A percentile compares a stretch with the other conserved stretches of the same genome.
Evolutionary conservation across 2,797 vertebrate genomes (phyloP).

Genomic region (Gadopsis bispinosus): DNA sequence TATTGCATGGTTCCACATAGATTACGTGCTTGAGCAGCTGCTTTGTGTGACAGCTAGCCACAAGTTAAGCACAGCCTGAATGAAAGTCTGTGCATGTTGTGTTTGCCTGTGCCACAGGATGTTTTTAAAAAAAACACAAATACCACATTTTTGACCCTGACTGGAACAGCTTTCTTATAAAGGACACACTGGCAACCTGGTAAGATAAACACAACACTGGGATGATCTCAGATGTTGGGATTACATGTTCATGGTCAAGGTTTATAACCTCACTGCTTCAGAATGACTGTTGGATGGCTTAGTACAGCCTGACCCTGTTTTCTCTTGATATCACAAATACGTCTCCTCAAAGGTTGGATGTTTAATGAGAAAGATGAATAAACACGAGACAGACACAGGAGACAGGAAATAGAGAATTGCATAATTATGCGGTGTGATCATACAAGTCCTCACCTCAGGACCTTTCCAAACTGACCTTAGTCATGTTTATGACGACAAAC

Average conservation of each 20-base stretch:
- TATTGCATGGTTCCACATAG: conserved; percentile 25
- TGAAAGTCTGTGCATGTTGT: conserved; percentile 20
- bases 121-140: conserved; percentile 18
- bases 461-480: background rate
- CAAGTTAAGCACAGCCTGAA: conserved; percentile 25
- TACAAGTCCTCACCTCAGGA: background rate
- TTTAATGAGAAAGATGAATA: background rate
- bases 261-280: conserved; percentile 21
- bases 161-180: background rate
- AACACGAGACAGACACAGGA: background rate
- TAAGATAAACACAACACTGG: conserved; percentile 13
- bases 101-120: conserved; percentile 23
- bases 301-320: background rate
- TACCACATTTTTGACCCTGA: conserved; percentile 28
- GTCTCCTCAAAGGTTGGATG: background rate
- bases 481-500: background rate
- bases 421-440: background rate
- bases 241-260: conserved; percentile 39
- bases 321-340: background rate
- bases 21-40: conserved; percentile 26
- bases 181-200: conserved; percentile 17
- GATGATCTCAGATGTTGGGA: conserved; percentile 23
- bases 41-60: conserved; percentile 14
- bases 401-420: background rate
- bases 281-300: background rate